Conservation (phyloP, 2,888 invertebrate genomes). For the Agrochola circellaris region DNA sequence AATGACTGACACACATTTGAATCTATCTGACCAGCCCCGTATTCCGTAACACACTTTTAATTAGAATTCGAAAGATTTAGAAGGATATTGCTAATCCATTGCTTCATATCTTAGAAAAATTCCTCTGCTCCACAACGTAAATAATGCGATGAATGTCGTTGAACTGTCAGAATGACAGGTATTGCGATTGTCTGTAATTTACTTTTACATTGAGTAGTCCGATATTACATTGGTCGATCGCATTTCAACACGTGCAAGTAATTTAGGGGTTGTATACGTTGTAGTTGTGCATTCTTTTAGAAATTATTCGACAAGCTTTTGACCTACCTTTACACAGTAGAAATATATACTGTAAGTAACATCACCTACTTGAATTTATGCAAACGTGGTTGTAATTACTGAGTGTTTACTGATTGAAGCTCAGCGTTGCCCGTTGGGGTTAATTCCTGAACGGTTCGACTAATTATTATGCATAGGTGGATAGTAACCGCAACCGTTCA, state of each 20-base stretch:
- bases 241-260: not conserved
- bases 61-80: not conserved
- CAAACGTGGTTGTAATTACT: conserved; percentile 11
- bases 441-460: conserved; percentile 18
- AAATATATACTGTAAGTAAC: not conserved
- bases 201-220: too few species aligned
- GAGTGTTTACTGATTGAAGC: conserved; percentile 29
- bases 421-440: not conserved
- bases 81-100: not conserved
- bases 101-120: not conserved
- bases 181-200: not conserved
- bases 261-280: not conserved
- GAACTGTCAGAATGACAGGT: not conserved
- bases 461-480: conserved; percentile 24
- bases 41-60: not conserved
- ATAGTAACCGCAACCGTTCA: conserved; percentile 8
- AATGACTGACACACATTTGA: too few species aligned
- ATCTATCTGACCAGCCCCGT: too few species aligned
- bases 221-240: not conserved
- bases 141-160: not conserved
- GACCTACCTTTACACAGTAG: not conserved
- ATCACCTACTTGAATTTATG: conserved; percentile 5
- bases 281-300: not conserved
- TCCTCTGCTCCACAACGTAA: not conserved
- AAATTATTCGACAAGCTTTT: too few species aligned